These are phyloP conservation scores for Lepidothrix coronata DNA, from an alignment of 2,113 vertebrate genomes.

Conservation along the genomic window DNA sequence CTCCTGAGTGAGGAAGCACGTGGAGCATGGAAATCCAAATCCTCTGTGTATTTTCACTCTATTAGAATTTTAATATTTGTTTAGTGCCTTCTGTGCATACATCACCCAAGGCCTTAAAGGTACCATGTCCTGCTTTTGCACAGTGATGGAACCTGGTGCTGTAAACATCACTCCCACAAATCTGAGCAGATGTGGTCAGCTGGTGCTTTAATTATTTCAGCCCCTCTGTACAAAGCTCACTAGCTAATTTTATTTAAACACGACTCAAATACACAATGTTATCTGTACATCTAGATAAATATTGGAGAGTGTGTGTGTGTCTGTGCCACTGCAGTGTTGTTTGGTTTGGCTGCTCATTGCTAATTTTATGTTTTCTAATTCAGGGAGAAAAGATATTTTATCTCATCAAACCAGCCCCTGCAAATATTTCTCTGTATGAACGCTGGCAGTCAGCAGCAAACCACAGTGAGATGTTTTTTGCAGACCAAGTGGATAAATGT, in stretches of 20 bases:
- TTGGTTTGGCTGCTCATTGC: neutral
- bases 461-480: conserved; percentile 98
- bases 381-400: conserved; percentile 99
- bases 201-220: neutral
- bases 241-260: neutral
- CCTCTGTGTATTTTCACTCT: neutral
- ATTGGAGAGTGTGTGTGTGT: neutral
- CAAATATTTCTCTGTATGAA: conserved; percentile 96
- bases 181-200: neutral
- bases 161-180: neutral
- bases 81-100: neutral
- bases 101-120: neutral
- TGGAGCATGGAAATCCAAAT: neutral
- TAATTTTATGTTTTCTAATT: conserved; percentile 39
- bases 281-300: neutral
- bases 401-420: conserved; percentile 95
- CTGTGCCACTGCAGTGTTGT: neutral
- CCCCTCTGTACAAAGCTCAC: neutral
- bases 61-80: neutral
- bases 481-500: conserved; percentile 98
- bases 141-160: neutral
- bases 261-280: neutral
- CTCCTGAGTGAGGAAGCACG: neutral
- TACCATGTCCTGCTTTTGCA: neutral
- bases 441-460: conserved; percentile 96